phyloP scores from a whole-genome alignment of 2,797 vertebrate genomes.

The Sarcoramphus papa region DNA sequence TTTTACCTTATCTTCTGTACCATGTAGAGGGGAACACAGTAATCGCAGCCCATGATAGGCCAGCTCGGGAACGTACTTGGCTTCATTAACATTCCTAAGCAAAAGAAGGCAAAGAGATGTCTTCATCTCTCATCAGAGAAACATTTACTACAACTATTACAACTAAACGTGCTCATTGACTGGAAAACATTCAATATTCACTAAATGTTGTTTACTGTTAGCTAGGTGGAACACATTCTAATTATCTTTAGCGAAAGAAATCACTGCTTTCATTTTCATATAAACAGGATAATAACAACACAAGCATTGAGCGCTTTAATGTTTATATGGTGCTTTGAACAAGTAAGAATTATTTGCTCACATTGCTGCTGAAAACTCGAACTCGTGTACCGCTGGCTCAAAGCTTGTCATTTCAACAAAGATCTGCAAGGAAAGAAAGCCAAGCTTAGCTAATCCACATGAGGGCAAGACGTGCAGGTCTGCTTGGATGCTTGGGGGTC shows the following conservation, averaged over 20 bases:
- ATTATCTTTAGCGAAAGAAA: neutral
- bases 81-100: slow-evolving; percentile 70
- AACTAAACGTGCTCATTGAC: neutral
- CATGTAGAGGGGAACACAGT: slow-evolving; percentile 83
- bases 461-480: neutral
- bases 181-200: neutral
- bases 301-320: neutral
- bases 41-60: slow-evolving; percentile 83
- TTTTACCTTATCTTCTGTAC: slow-evolving; percentile 82
- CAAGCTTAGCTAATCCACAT: neutral
- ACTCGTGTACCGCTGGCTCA: slow-evolving; percentile 75
- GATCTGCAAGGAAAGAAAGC: slow-evolving; percentile 73
- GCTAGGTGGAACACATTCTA: neutral
- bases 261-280: neutral
- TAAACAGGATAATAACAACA: neutral
- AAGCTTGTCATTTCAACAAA: slow-evolving; percentile 84
- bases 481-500: neutral
- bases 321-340: too few relatives aligned
- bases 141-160: neutral
- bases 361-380: slow-evolving; percentile 70
- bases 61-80: slow-evolving; percentile 82
- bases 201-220: neutral
- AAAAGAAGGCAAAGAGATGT: neutral
- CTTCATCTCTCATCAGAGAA: neutral
- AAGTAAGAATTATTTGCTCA: slow-evolving; percentile 65